Evolutionary conservation across 1,140 invertebrate species (phyloP).

Genomic region (Caenorhabditis latens): DNA sequence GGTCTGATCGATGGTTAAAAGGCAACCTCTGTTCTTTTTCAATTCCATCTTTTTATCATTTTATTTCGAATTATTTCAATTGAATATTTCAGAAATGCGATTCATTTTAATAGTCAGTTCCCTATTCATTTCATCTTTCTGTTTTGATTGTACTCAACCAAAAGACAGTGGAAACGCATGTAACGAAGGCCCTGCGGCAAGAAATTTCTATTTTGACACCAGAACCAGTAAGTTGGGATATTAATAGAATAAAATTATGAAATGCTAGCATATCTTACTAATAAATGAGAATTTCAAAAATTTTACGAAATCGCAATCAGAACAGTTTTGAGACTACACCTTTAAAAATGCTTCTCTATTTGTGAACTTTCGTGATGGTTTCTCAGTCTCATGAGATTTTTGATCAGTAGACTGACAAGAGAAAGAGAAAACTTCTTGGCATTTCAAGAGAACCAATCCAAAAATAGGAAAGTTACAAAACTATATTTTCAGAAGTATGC

Average conservation of each 20-base stretch:
- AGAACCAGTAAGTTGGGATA: conserved; percentile 13
- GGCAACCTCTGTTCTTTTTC: background rate
- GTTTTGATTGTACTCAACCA: conserved; percentile 36
- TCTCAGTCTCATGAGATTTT: background rate
- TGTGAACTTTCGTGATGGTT: background rate
- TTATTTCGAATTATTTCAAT: background rate
- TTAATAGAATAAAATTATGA: background rate
- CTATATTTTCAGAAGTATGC: conserved; percentile 64
- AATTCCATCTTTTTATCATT: background rate
- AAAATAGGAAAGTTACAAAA: background rate
- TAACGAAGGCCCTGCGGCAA: background rate
- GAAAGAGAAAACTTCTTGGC: background rate
- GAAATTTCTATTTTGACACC: conserved; percentile 23
- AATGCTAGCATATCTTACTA: background rate
- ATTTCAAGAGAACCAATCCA: background rate
- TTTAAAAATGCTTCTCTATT: background rate
- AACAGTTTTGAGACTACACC: too few relatives aligned
- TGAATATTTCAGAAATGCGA: conserved; percentile 2
- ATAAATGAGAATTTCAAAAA: too few relatives aligned
- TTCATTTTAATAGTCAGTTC: background rate
- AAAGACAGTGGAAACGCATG: conserved; percentile 15
- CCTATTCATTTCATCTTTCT: background rate
- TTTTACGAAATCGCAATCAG: too few relatives aligned
- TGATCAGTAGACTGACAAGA: conserved; percentile 17
- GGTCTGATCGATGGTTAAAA: background rate